phyloP scores from a whole-genome alignment of 2,797 vertebrate genomes.

The Pseudopleuronectes americanus region DNA sequence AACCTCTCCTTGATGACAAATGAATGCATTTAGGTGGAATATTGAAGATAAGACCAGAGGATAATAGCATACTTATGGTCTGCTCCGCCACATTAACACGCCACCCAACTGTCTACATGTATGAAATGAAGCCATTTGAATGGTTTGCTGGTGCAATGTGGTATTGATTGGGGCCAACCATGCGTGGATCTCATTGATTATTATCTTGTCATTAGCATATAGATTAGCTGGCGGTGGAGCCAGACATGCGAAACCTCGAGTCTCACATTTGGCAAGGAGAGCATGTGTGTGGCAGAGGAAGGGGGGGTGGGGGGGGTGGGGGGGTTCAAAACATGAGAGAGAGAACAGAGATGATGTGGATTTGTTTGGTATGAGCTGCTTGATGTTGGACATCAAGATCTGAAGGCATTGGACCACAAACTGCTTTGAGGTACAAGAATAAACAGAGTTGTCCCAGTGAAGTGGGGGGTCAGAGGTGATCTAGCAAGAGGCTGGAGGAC shows the following conservation, averaged over 20 bases:
- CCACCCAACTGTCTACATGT: constrained; percentile 59
- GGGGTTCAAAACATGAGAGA: constrained; percentile 48
- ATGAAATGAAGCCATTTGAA: constrained; percentile 78
- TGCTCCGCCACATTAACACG: constrained; percentile 66
- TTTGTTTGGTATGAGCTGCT: constrained; percentile 58
- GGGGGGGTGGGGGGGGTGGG: constrained; percentile 26
- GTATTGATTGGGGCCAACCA: constrained; percentile 84
- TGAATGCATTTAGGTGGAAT: constrained; percentile 58
- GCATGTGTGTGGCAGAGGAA: constrained; percentile 17
- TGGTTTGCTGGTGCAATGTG: constrained; percentile 67
- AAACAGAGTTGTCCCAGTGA: constrained; percentile 14
- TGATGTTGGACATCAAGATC: constrained; percentile 61
- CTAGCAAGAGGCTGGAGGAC: constrained; percentile 10
- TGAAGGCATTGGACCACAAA: constrained; percentile 32
- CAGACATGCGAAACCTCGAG: constrained; percentile 49
- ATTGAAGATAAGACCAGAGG: constrained; percentile 58
- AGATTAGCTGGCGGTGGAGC: constrained; percentile 82
- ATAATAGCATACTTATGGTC: constrained; percentile 77
- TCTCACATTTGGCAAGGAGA: constrained; percentile 49
- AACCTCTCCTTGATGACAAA: constrained; percentile 44
- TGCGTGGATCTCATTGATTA: constrained; percentile 84
- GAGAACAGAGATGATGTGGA: constrained; percentile 32
- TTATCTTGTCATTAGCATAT: constrained; percentile 87
- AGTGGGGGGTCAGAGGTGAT: neutral
- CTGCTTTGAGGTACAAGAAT: constrained; percentile 10